Conservation (phyloP, 1,140 invertebrate genomes). For the Riptortus pedestris region DNA sequence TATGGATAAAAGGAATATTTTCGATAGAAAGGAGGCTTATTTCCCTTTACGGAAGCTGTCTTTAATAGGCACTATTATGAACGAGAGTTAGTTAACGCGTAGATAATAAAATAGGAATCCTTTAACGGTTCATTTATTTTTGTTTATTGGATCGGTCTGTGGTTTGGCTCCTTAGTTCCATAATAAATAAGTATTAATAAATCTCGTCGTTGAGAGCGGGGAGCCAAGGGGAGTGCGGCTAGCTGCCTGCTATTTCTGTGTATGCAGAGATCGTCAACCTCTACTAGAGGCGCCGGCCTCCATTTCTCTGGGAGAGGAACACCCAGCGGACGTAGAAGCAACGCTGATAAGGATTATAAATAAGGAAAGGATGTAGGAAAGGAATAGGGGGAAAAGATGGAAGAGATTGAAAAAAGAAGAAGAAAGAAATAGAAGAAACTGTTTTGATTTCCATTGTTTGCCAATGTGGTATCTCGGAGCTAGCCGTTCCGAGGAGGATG, state of each 20-base stretch:
- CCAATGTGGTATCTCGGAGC: no score
- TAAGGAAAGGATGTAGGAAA: background rate
- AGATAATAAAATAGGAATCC: background rate
- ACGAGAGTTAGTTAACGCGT: background rate
- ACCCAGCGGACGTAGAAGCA: no score
- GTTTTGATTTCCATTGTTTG: no score
- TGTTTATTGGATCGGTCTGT: background rate
- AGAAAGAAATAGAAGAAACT: no score
- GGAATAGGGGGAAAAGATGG: constrained; percentile 1
- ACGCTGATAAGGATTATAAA: constrained; percentile 4
- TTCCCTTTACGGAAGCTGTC: no score
- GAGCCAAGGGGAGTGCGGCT: background rate
- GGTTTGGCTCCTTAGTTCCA: background rate
- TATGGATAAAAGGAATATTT: no score
- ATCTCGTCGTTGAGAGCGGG: background rate
- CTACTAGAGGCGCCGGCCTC: no score
- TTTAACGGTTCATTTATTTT: constrained; percentile 9
- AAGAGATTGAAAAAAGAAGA: no score
- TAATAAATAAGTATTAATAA: constrained; percentile 18
- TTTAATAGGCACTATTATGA: background rate
- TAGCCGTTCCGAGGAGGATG: no score
- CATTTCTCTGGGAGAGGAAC: background rate
- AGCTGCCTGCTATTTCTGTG: background rate
- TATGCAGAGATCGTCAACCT: background rate
- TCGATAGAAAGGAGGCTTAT: no score